Conservation (phyloP, 1,140 invertebrate species). For the Belonocnema kinseyi region DNA sequence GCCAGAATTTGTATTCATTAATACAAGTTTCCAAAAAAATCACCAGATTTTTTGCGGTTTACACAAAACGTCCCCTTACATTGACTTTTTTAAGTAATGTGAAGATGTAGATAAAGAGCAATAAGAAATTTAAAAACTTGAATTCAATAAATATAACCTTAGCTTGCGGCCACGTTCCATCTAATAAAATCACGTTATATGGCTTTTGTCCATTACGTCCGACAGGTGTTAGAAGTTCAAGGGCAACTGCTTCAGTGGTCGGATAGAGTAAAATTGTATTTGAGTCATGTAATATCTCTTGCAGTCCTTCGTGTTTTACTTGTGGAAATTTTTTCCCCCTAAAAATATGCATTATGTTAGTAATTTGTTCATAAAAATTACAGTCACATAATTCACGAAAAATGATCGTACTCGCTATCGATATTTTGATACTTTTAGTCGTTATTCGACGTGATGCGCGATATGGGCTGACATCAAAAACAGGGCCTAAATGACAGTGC, state of each 20-base stretch:
- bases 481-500: too few species aligned
- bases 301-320: constrained; percentile 81
- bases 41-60: too few species aligned
- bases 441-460: too few species aligned
- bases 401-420: too few species aligned
- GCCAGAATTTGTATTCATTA: too few species aligned
- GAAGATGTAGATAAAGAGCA: too few species aligned
- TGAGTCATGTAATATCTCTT: constrained; percentile 80
- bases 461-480: too few species aligned
- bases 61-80: too few species aligned
- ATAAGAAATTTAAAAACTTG: too few species aligned
- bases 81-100: too few species aligned
- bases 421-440: too few species aligned
- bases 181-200: constrained; percentile 91
- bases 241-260: constrained; percentile 80
- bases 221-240: constrained; percentile 76
- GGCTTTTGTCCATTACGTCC: constrained; percentile 64
- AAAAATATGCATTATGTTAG: constrained; percentile 60
- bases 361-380: constrained; percentile 8
- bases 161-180: constrained; percentile 96
- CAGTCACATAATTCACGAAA: not conserved
- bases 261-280: constrained; percentile 91
- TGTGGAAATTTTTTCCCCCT: constrained; percentile 90
- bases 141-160: constrained; percentile 73
- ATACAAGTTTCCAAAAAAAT: too few species aligned